phyloP scores from a whole-genome alignment of 1,140 invertebrate genomes.

The Zophobas atratus region DNA sequence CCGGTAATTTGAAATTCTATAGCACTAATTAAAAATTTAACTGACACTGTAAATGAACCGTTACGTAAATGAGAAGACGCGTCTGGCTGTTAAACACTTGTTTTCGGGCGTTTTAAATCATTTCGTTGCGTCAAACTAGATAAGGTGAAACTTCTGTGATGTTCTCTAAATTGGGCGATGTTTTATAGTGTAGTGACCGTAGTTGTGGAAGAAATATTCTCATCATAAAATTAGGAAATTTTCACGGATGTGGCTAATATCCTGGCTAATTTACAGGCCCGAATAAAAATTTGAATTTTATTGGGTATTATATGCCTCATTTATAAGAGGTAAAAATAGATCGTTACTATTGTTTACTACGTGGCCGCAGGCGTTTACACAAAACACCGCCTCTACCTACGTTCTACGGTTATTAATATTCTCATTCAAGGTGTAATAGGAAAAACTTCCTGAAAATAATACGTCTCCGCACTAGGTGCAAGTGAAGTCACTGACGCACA shows the following conservation, averaged over 20 bases:
- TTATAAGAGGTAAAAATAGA: constrained; percentile 11
- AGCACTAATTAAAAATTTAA: constrained; percentile 37
- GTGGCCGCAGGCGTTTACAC: background rate
- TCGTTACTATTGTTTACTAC: constrained; percentile 5
- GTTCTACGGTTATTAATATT: too few species aligned
- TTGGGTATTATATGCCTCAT: background rate
- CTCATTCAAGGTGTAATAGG: too few species aligned
- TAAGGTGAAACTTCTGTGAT: constrained; percentile 34
- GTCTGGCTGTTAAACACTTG: constrained; percentile 24
- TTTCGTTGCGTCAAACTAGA: constrained; percentile 22
- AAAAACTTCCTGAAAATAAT: too few species aligned
- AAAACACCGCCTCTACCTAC: too few species aligned
- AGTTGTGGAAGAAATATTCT: constrained; percentile 18
- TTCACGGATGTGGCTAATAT: constrained; percentile 40
- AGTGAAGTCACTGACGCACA: too few species aligned
- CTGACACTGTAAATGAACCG: constrained; percentile 40
- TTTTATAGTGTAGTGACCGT: background rate
- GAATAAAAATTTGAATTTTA: constrained; percentile 42
- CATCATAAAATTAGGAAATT: constrained; percentile 23
- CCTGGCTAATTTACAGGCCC: constrained; percentile 16
- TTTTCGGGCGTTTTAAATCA: constrained; percentile 38
- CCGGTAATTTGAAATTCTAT: constrained; percentile 23
- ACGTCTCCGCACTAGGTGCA: too few species aligned
- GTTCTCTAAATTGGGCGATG: constrained; percentile 25
- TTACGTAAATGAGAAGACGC: constrained; percentile 36